Conservation (phyloP, 2,113 vertebrate genomes). For the Otocyon megalotis region DNA sequence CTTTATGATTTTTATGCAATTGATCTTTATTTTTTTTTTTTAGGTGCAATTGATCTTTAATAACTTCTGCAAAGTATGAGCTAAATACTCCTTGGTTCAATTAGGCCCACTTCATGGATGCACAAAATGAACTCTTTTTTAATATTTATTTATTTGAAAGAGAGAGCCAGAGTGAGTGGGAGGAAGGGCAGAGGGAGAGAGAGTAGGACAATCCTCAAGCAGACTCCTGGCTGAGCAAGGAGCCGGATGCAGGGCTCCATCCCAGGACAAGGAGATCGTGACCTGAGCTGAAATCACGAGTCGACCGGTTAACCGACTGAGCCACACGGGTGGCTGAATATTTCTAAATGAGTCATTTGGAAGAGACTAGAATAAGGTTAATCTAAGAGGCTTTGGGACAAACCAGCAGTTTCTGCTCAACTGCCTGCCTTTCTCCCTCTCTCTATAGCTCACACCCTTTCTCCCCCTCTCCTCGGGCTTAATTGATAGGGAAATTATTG, state of each 20-base stretch:
- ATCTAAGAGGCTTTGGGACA: neutral
- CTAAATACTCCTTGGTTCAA: neutral
- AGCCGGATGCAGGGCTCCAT: neutral
- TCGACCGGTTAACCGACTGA: neutral
- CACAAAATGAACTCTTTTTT: slow-evolving; percentile 41
- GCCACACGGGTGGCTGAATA: neutral
- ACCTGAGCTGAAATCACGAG: neutral
- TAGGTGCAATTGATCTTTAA: slow-evolving; percentile 4
- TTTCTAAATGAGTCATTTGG: neutral
- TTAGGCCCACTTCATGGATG: slow-evolving; percentile 48
- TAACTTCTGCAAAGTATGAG: neutral
- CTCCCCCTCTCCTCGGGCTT: neutral
- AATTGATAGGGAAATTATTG: slow-evolving; percentile 72
- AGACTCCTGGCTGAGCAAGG: neutral
- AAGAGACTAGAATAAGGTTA: neutral
- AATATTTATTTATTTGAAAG: neutral
- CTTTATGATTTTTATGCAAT: neutral
- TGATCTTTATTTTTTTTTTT: too few relatives aligned
- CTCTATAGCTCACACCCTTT: neutral
- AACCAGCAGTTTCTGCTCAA: neutral
- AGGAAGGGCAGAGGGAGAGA: neutral
- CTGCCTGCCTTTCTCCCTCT: neutral
- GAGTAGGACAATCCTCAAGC: neutral
- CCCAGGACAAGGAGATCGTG: neutral
- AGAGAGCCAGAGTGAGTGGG: too few relatives aligned